Evolutionary conservation across 2,888 invertebrate genomes (phyloP).

Genomic region (Halictus quadricinctus): DNA sequence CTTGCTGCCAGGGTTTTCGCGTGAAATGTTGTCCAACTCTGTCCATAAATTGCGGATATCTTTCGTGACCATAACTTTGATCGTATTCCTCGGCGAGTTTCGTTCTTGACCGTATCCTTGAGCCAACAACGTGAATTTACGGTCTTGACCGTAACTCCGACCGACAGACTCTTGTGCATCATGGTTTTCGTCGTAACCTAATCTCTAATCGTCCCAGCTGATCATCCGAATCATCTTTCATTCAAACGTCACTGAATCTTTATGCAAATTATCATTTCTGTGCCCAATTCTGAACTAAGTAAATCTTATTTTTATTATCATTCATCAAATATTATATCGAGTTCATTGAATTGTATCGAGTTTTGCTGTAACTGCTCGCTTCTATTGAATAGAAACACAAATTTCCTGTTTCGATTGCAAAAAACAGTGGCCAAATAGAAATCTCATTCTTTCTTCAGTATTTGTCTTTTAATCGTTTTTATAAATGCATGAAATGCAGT

Average conservation of each 20-base stretch:
- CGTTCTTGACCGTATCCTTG: constrained; percentile 10
- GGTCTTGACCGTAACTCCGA: neutral
- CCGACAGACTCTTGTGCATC: neutral
- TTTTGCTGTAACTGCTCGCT: too few relatives aligned
- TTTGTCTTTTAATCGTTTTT: too few relatives aligned
- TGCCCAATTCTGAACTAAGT: neutral
- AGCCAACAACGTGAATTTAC: neutral
- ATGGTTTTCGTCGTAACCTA: neutral
- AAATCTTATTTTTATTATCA: too few relatives aligned
- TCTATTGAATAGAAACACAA: too few relatives aligned
- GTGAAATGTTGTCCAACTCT: constrained; percentile 3
- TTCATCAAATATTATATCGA: too few relatives aligned
- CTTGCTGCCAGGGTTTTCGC: neutral
- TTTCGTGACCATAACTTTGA: neutral
- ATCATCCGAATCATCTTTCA: neutral
- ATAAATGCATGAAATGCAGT: too few relatives aligned
- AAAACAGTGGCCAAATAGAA: too few relatives aligned
- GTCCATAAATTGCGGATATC: neutral
- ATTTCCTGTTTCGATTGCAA: too few relatives aligned
- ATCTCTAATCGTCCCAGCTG: neutral
- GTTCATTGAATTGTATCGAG: too few relatives aligned
- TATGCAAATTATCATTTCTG: neutral
- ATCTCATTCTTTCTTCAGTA: too few relatives aligned
- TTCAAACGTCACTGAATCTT: too few relatives aligned
- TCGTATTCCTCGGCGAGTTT: neutral